These are phyloP conservation scores for Ceratina australensis DNA, from an alignment of 1,140 invertebrate species.

Conservation along the genomic window DNA sequence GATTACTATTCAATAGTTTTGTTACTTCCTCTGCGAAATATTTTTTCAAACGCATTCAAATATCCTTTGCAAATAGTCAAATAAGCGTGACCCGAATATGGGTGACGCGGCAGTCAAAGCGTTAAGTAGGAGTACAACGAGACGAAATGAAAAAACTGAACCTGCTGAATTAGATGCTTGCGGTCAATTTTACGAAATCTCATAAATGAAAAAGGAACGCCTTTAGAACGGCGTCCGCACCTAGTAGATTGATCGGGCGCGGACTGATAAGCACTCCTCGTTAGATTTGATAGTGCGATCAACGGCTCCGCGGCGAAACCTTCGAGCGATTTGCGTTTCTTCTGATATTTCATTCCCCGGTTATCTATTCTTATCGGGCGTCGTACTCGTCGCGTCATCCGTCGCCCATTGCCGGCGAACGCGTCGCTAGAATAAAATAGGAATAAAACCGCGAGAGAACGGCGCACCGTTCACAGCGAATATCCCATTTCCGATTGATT, in stretches of 20 bases:
- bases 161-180: too few relatives aligned
- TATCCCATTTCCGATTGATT: background rate
- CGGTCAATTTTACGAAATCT: too few relatives aligned
- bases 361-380: slow-evolving; percentile 44
- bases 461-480: background rate
- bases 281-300: slow-evolving; percentile 27
- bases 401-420: slow-evolving; percentile 3
- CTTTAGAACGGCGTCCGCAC: background rate
- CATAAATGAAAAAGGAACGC: background rate
- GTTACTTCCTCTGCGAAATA: too few relatives aligned
- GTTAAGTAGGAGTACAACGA: too few relatives aligned
- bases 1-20: too few relatives aligned
- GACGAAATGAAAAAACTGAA: too few relatives aligned
- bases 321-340: background rate
- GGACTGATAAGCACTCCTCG: slow-evolving; percentile 34
- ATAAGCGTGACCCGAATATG: too few relatives aligned
- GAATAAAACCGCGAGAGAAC: slow-evolving; percentile 7
- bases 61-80: too few relatives aligned
- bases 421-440: background rate
- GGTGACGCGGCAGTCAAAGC: too few relatives aligned
- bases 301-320: background rate
- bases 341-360: slow-evolving; percentile 28
- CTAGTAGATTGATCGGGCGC: background rate
- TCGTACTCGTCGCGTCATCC: slow-evolving; percentile 34
- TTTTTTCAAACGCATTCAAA: too few relatives aligned